These are phyloP conservation scores for Campoletis sonorensis DNA, from an alignment of 1,140 invertebrate genomes.

Conservation along the genomic window DNA sequence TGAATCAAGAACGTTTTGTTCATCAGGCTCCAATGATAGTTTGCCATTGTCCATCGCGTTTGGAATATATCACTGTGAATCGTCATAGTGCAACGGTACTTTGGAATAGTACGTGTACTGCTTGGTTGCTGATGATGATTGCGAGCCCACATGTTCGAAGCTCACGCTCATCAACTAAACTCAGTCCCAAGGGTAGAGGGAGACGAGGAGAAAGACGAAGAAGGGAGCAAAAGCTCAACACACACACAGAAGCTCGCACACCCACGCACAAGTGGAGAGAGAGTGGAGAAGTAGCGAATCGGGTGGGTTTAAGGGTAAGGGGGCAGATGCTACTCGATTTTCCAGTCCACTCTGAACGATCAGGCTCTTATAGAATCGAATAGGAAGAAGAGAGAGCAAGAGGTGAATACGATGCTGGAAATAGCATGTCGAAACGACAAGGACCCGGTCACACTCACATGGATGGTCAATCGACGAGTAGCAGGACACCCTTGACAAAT, in stretches of 20 bases:
- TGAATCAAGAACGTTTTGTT: constrained; percentile 6
- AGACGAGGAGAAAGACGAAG: constrained; percentile 31
- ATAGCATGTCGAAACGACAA: constrained; percentile 21
- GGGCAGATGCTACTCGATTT: constrained; percentile 61
- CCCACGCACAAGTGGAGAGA: not conserved
- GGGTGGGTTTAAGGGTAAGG: not conserved
- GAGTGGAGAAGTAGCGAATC: constrained; percentile 17
- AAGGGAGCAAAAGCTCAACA: not conserved
- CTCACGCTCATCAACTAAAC: constrained; percentile 60
- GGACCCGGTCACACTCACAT: constrained; percentile 15
- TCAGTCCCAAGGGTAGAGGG: constrained; percentile 53
- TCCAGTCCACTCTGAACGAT: constrained; percentile 62
- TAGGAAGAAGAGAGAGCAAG: constrained; percentile 7
- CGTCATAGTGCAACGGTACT: constrained; percentile 18
- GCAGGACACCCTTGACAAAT: constrained; percentile 67
- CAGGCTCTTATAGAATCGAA: constrained; percentile 47
- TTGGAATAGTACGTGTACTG: constrained; percentile 51
- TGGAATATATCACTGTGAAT: constrained; percentile 32
- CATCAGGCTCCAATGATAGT: not conserved
- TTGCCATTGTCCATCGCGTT: constrained; percentile 20
- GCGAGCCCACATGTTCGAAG: constrained; percentile 65
- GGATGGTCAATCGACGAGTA: constrained; percentile 33
- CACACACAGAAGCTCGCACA: not conserved
- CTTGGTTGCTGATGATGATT: constrained; percentile 67
- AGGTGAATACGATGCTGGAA: constrained; percentile 12